Percentiles rank a stretch among this genome's conserved stretches.
Evolutionary conservation across 2,888 invertebrate genomes (phyloP).

Genomic region (Oscheius sp.): DNA sequence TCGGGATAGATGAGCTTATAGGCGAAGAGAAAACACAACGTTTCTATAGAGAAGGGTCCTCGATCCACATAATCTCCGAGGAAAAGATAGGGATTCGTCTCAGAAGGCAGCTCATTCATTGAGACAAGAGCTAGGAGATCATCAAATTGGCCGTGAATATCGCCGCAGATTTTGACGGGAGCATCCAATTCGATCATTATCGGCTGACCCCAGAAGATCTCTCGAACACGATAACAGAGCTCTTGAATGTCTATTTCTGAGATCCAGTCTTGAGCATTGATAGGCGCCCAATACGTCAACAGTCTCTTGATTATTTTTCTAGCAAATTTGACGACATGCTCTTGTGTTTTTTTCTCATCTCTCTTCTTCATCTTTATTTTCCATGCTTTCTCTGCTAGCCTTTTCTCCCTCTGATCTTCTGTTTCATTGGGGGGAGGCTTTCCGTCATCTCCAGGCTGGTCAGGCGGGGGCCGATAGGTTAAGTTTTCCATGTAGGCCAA

Average conservation of each 20-base stretch:
- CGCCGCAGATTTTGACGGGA: constrained; percentile 21
- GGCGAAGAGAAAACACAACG: constrained; percentile 7
- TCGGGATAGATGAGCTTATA: constrained; percentile 74
- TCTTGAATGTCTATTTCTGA: constrained; percentile 50
- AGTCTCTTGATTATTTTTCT: constrained; percentile 12
- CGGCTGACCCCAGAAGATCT: constrained; percentile 54
- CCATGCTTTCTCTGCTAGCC: too few relatives aligned
- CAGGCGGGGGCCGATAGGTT: too few relatives aligned
- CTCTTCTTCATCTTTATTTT: too few relatives aligned
- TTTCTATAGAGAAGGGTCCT: constrained; percentile 14
- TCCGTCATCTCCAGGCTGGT: too few relatives aligned
- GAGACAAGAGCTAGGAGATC: constrained; percentile 7
- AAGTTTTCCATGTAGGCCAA: too few relatives aligned
- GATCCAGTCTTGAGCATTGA: neutral
- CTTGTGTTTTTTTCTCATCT: too few relatives aligned
- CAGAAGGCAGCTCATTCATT: neutral
- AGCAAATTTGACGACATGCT: constrained; percentile 16
- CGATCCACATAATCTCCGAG: constrained; percentile 19
- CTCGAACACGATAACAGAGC: constrained; percentile 57
- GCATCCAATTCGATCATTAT: constrained; percentile 3
- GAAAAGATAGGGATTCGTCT: constrained; percentile 7
- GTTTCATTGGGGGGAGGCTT: too few relatives aligned
- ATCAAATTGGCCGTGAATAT: constrained; percentile 17
- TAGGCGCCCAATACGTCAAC: constrained; percentile 4
- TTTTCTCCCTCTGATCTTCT: too few relatives aligned